Percentiles rank a stretch among this genome's conserved stretches.
phyloP scores from a whole-genome alignment of 2,888 invertebrate species.

The Eledona agricola region DNA sequence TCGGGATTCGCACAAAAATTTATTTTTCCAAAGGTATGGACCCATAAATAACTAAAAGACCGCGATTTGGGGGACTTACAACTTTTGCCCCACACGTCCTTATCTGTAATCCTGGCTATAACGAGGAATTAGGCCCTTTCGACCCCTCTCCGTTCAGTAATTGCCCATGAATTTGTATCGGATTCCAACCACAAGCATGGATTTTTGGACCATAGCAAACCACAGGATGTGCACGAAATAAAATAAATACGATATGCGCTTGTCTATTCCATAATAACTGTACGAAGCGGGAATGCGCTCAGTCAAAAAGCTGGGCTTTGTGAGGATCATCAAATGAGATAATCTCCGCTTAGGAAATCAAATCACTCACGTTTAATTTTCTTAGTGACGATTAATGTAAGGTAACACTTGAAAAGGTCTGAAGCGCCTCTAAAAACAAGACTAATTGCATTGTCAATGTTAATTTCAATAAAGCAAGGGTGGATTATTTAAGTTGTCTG shows the following conservation, averaged over 20 bases:
- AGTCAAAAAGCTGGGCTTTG: too few relatives aligned
- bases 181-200: too few relatives aligned
- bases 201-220: too few relatives aligned
- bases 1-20: too few relatives aligned
- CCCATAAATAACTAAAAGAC: slow-evolving; percentile 48
- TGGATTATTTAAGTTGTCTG: slow-evolving; percentile 27
- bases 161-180: slow-evolving; percentile 54
- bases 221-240: too few relatives aligned
- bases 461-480: slow-evolving; percentile 43
- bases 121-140: slow-evolving; percentile 42
- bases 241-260: too few relatives aligned
- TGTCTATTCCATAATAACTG: too few relatives aligned
- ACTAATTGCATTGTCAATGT: slow-evolving; percentile 46
- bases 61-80: slow-evolving; percentile 41
- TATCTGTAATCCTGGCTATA: slow-evolving; percentile 52
- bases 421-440: slow-evolving; percentile 42
- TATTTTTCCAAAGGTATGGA: slow-evolving; percentile 18
- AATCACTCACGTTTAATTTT: slow-evolving; percentile 43
- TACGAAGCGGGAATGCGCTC: too few relatives aligned
- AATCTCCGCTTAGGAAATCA: slow-evolving; percentile 16
- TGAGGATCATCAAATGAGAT: slow-evolving; percentile 11
- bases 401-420: slow-evolving; percentile 40
- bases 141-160: slow-evolving; percentile 44
- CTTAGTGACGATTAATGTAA: slow-evolving; percentile 40
- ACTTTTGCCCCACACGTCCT: slow-evolving; percentile 51